Conservation (phyloP, 2,797 vertebrate species). For the Glyptemys insculpta region DNA sequence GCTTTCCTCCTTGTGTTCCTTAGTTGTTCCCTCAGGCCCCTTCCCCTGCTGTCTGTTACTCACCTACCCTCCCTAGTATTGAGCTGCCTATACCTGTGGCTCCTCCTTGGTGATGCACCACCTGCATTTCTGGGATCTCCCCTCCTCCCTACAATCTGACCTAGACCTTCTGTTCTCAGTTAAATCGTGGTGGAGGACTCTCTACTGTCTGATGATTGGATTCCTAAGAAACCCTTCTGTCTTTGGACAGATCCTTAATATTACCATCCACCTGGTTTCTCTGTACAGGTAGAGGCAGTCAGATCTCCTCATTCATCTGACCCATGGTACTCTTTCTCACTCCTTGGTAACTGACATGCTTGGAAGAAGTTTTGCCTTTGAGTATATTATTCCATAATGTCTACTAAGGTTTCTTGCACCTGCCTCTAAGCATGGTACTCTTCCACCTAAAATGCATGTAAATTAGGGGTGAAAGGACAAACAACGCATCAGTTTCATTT, state of each 20-base stretch:
- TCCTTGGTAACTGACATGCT: not conserved
- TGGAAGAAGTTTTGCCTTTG: not conserved
- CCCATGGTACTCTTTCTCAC: not conserved
- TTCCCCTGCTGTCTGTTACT: not conserved
- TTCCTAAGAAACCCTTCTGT: not conserved
- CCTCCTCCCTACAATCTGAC: not conserved
- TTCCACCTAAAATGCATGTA: not conserved
- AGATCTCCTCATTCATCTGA: not conserved
- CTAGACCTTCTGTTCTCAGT: not conserved
- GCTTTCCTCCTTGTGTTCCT: not conserved
- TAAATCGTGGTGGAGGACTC: not conserved
- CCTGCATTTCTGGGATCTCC: not conserved
- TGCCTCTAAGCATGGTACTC: not conserved
- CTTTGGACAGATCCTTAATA: not conserved
- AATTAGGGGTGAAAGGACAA: not conserved
- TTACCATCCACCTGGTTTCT: not conserved
- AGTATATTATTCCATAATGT: not conserved
- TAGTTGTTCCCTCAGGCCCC: not conserved
- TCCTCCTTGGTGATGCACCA: not conserved
- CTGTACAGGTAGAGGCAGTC: not conserved
- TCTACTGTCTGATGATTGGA: not conserved
- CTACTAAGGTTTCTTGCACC: not conserved
- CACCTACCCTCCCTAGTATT: not conserved
- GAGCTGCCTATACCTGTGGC: not conserved
- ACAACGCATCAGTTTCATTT: not conserved